Conservation (phyloP, 2,888 invertebrate species). For the Hedychridium roseum region DNA sequence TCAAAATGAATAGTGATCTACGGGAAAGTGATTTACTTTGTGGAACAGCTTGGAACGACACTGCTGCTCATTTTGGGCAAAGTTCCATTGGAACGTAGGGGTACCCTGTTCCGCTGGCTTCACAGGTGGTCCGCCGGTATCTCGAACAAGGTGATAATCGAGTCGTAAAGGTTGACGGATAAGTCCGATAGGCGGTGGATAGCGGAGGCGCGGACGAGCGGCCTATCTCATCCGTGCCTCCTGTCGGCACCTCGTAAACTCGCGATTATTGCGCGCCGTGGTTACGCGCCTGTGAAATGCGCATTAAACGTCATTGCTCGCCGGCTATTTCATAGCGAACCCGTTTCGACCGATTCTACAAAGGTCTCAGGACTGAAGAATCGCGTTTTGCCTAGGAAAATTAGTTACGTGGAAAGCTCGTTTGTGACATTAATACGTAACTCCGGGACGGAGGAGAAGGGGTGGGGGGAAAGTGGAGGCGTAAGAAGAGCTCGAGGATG, state of each 20-base stretch:
- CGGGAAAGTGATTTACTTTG: no score
- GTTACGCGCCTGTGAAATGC: constrained; percentile 28
- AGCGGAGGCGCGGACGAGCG: constrained; percentile 1
- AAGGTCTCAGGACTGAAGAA: no score
- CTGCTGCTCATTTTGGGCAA: no score
- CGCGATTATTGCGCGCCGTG: constrained; percentile 38
- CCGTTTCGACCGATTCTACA: neutral
- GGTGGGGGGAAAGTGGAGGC: constrained; percentile 8
- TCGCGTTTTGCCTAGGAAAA: no score
- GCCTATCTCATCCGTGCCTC: constrained; percentile 12
- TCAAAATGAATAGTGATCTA: no score
- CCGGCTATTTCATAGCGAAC: neutral
- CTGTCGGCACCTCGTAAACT: constrained; percentile 35
- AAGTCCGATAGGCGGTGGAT: constrained; percentile 31
- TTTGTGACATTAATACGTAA: no score
- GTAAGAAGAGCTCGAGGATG: no score
- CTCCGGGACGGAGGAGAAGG: constrained; percentile 2
- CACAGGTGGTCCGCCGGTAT: no score
- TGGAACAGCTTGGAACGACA: no score
- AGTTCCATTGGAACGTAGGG: no score
- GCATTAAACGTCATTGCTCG: constrained; percentile 5
- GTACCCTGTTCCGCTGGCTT: no score
- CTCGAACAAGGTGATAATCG: constrained; percentile 39
- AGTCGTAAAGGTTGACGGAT: constrained; percentile 43
- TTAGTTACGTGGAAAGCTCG: no score